Evolutionary conservation across 2,113 vertebrate species (phyloP).

Genomic region (Menura novaehollandiae): DNA sequence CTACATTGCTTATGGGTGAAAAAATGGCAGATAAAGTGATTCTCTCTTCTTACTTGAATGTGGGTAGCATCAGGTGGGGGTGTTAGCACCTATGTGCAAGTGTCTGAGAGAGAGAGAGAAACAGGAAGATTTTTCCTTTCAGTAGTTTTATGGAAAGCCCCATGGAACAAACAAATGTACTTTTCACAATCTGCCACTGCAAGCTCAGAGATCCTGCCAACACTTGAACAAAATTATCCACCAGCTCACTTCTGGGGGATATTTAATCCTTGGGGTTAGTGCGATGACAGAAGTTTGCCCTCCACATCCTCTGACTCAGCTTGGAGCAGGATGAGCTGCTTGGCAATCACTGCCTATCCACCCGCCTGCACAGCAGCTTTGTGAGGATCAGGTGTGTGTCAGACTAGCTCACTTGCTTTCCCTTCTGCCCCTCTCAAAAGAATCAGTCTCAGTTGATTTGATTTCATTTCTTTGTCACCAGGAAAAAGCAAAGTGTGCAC

Average conservation of each 20-base stretch:
- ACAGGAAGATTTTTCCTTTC: not conserved
- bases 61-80: not conserved
- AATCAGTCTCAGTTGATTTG: not conserved
- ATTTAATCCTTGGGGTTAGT: not conserved
- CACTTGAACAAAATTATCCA: not conserved
- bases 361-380: not conserved
- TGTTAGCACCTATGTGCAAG: not conserved
- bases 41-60: not conserved
- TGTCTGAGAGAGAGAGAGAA: not conserved
- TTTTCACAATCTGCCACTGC: not conserved
- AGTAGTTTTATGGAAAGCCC: not conserved
- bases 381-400: not conserved
- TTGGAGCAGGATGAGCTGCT: not conserved
- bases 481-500: not conserved
- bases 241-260: not conserved
- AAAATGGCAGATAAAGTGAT: not conserved
- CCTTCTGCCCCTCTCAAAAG: not conserved
- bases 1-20: not conserved
- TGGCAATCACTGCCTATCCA: not conserved
- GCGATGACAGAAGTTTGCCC: not conserved
- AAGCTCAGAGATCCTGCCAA: not conserved
- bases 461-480: not conserved
- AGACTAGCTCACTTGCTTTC: not conserved
- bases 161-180: not conserved
- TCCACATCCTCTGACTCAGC: not conserved